phyloP scores from a whole-genome alignment of 1,140 invertebrate species.

The Drosophila orena region DNA sequence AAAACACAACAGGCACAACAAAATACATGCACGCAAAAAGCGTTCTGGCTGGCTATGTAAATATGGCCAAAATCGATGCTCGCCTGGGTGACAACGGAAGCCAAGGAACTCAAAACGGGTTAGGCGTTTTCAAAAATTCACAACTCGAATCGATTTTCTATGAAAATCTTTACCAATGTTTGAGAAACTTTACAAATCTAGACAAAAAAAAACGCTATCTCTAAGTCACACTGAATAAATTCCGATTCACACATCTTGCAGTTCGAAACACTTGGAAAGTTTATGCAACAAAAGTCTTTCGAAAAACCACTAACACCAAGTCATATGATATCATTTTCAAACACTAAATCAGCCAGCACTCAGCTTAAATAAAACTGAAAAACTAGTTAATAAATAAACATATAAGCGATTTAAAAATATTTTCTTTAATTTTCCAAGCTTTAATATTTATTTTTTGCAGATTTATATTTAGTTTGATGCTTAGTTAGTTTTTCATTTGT shows the following conservation, averaged over 20 bases:
- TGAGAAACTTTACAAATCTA: background rate
- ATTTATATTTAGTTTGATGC: slow-evolving; percentile 24
- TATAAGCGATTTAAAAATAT: background rate
- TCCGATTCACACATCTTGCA: background rate
- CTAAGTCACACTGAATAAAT: background rate
- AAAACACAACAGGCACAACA: slow-evolving; percentile 51
- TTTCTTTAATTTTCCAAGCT: slow-evolving; percentile 4
- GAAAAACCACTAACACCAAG: background rate
- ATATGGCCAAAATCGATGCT: slow-evolving; percentile 68
- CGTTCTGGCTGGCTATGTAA: slow-evolving; percentile 43
- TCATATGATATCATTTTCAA: background rate
- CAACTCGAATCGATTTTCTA: slow-evolving; percentile 17
- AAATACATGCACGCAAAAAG: slow-evolving; percentile 57
- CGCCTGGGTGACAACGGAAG: slow-evolving; percentile 22
- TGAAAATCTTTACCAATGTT: background rate
- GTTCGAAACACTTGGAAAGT: slow-evolving; percentile 7
- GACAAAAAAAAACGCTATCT: background rate
- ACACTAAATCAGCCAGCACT: slow-evolving; percentile 5
- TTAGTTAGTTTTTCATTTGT: slow-evolving; percentile 14
- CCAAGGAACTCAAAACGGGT: slow-evolving; percentile 35
- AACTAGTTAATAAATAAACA: background rate
- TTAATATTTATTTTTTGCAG: background rate
- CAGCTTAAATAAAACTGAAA: slow-evolving; percentile 1
- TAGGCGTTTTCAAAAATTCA: slow-evolving; percentile 15
- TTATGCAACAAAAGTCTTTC: slow-evolving; percentile 34